Base-by-base conservation (phyloP, 1,140 invertebrate species). In the Bombus vancouverensis region DNA sequence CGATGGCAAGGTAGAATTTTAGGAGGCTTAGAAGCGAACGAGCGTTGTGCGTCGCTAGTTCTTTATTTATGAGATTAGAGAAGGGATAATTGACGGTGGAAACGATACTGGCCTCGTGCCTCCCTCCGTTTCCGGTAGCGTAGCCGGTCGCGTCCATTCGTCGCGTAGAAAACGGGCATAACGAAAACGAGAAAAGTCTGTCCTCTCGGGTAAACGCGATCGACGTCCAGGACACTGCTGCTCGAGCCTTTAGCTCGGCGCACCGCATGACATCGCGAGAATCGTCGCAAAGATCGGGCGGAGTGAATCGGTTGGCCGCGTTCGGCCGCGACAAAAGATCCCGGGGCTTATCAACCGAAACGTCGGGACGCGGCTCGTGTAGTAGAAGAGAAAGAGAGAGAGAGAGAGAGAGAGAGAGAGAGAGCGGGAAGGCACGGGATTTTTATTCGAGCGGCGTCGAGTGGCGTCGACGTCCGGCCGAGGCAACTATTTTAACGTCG, bases 401-500 rank as follows among this genome's bases (percentile, higher is more conserved):
- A 25, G 66, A 73, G 1, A 18, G 47, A 18, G 47, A 53, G 15
- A 9, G 12, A 44, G 22, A 57, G 18, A 59, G 25, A 59, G 57
- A 59, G 57, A 62, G 39, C 18, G n/a, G 25, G 42, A 5, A 32
- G 34, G 47, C 44, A 62, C 34, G 57, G 59, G 66, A 78, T 77
- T 86, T 82, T 86, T 68, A 76, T 77, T 82, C 42, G 65, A 76
- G 25, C 78, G 42, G 79, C 75, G 84, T 84, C 72, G 75, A 83
- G 75, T 83, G 37, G 73, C 57, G 57, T 83, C 74, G 53, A 86
- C 68, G 53, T 68, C 59, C 70, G 66, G 76, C 71, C 75, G 83
- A 68, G 77, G 83, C 87, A 76, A 18, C 74, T 76, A 89, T 86
- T 89, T 89, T 80, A 79, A 87, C 88, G 88, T 85, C 88, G 87